These are phyloP conservation scores for Habrosyne pyritoides DNA, from an alignment of 2,888 invertebrate species.

Conservation along the genomic window DNA sequence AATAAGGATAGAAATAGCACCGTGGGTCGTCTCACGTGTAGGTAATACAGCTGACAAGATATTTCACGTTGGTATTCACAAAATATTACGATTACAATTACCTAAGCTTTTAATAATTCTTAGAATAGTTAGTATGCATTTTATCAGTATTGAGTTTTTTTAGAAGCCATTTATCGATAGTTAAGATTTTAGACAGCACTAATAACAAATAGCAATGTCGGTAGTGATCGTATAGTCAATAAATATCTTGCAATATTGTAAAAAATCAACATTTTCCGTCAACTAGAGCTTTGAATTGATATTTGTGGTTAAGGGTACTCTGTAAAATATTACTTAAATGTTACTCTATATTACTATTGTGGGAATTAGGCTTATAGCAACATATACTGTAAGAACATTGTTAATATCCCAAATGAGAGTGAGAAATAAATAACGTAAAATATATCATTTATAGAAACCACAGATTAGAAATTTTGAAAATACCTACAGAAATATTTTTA, in stretches of 20 bases:
- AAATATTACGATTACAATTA: too few species aligned
- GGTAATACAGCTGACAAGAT: too few species aligned
- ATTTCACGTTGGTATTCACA: background rate
- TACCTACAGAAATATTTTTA: background rate
- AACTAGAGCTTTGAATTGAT: slow-evolving; percentile 6
- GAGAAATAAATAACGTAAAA: background rate
- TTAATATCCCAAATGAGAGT: slow-evolving; percentile 2
- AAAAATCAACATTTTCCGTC: background rate
- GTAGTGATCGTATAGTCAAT: background rate
- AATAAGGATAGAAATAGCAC: too few species aligned
- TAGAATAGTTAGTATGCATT: background rate
- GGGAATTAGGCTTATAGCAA: background rate
- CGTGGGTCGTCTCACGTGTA: too few species aligned
- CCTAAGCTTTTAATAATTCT: background rate
- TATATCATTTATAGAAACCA: background rate
- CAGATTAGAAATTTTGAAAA: background rate
- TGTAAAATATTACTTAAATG: background rate
- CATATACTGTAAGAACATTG: background rate
- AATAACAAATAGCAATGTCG: background rate
- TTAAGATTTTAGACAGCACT: slow-evolving; percentile 1
- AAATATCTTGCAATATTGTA: background rate
- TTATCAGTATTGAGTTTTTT: background rate
- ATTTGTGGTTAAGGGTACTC: background rate
- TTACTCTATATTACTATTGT: background rate
- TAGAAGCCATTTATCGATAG: background rate